A percentile compares a stretch with the other conserved stretches of the same genome.
Conservation (phyloP, 2,888 invertebrate species). For the Sinopyrophorus schimmeli region DNA sequence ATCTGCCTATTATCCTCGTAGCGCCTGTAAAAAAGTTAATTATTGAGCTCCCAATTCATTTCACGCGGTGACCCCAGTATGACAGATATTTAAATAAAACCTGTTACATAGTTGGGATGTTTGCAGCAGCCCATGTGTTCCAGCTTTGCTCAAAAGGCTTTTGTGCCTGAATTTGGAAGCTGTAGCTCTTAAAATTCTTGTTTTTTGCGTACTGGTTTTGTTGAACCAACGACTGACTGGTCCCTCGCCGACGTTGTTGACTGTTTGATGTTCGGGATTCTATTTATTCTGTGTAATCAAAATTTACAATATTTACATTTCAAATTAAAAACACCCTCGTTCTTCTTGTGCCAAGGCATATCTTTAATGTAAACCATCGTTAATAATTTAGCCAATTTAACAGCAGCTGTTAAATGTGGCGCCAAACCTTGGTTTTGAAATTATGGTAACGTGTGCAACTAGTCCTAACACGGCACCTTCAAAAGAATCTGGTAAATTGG, state of each 20-base stretch:
- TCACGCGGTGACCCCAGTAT: slow-evolving; percentile 32
- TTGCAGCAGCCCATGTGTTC: slow-evolving; percentile 41
- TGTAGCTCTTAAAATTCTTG: slow-evolving; percentile 41
- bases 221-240: slow-evolving; percentile 28
- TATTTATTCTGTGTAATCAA: slow-evolving; percentile 23
- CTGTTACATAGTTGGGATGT: slow-evolving; percentile 47
- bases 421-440: slow-evolving; percentile 13
- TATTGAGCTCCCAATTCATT: slow-evolving; percentile 21
- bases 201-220: slow-evolving; percentile 39
- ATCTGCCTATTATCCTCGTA: slow-evolving; percentile 23
- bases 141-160: slow-evolving; percentile 36
- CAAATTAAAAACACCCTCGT: too few relatives aligned
- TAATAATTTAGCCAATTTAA: too few relatives aligned
- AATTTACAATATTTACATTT: too few relatives aligned
- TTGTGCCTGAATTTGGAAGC: slow-evolving; percentile 41
- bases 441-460: slow-evolving; percentile 15
- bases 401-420: too few relatives aligned
- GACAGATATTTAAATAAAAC: slow-evolving; percentile 45
- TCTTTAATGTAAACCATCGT: too few relatives aligned
- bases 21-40: slow-evolving; percentile 27
- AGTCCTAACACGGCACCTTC: slow-evolving; percentile 30
- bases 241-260: slow-evolving; percentile 30
- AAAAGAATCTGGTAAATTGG: slow-evolving; percentile 47
- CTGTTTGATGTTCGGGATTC: slow-evolving; percentile 22
- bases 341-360: too few relatives aligned